Evolutionary conservation across 2,888 invertebrate genomes (phyloP).

Genomic region (Ferrisia virgata): DNA sequence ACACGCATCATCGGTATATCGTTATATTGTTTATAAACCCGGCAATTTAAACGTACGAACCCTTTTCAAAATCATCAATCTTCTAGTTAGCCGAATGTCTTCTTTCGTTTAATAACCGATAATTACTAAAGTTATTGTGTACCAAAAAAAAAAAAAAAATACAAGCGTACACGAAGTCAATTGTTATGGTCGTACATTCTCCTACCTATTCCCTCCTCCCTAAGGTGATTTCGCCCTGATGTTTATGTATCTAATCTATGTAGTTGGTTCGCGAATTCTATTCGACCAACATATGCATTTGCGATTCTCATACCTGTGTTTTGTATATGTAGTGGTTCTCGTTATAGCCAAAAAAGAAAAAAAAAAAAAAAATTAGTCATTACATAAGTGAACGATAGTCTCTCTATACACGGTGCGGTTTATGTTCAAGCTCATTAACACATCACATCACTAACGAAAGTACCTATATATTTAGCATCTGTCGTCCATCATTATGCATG

Average conservation of each 20-base stretch:
- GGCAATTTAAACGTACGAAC: not conserved
- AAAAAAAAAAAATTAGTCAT: not conserved
- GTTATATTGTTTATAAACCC: constrained; percentile 3
- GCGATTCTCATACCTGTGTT: not conserved
- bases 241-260: too few species aligned
- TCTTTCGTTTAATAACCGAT: constrained; percentile 13
- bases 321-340: not conserved
- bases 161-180: not conserved
- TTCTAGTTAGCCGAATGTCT: constrained; percentile 21
- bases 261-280: not conserved
- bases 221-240: too few species aligned
- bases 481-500: not conserved
- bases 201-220: too few species aligned
- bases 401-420: not conserved
- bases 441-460: not conserved
- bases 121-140: not conserved
- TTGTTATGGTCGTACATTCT: not conserved
- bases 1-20: not conserved
- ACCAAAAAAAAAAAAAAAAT: not conserved
- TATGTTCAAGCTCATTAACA: not conserved
- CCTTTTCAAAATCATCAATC: constrained; percentile 21
- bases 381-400: not conserved
- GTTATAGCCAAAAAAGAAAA: not conserved
- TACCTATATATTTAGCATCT: not conserved
- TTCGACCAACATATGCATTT: not conserved